These are phyloP conservation scores for Drosophila hamatofila DNA, from an alignment of 2,888 invertebrate species.

Conservation along the genomic window DNA sequence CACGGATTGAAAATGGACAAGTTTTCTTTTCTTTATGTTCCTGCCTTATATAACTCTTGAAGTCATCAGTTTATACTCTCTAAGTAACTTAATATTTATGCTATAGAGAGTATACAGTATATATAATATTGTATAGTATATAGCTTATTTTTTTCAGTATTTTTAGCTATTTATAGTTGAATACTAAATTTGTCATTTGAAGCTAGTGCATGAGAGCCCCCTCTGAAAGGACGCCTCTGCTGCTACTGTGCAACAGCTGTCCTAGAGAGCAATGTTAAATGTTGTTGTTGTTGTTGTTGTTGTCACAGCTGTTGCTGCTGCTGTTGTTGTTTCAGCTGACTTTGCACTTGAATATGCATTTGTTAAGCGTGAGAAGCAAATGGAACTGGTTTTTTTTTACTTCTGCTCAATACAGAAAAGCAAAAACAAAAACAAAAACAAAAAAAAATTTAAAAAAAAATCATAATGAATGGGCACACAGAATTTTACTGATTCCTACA, in stretches of 20 bases:
- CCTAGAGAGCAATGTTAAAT: not conserved
- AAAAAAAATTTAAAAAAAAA: not conserved
- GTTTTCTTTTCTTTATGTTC: too few species aligned
- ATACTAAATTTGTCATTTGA: not conserved
- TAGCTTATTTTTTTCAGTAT: not conserved
- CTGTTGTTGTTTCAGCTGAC: slow-evolving; percentile 17
- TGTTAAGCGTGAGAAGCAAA: slow-evolving; percentile 25
- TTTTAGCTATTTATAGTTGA: not conserved
- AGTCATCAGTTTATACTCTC: not conserved
- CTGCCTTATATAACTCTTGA: not conserved
- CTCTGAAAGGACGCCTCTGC: slow-evolving; percentile 29
- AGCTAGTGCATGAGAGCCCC: not conserved
- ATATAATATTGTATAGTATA: not conserved
- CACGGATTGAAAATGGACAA: not conserved
- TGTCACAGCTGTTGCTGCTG: slow-evolving; percentile 23
- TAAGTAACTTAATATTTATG: not conserved
- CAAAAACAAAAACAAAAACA: not conserved
- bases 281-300: slow-evolving; percentile 17
- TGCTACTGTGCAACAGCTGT: slow-evolving; percentile 45
- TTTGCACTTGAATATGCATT: slow-evolving; percentile 61
- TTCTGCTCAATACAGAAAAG: not conserved
- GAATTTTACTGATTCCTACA: not conserved
- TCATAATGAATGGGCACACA: not conserved
- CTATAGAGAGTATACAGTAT: not conserved
- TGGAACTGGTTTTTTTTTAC: slow-evolving; percentile 33